These are phyloP conservation scores for Pollimyrus isidori DNA, from an alignment of 2,113 vertebrate genomes.

Conservation along the genomic window DNA sequence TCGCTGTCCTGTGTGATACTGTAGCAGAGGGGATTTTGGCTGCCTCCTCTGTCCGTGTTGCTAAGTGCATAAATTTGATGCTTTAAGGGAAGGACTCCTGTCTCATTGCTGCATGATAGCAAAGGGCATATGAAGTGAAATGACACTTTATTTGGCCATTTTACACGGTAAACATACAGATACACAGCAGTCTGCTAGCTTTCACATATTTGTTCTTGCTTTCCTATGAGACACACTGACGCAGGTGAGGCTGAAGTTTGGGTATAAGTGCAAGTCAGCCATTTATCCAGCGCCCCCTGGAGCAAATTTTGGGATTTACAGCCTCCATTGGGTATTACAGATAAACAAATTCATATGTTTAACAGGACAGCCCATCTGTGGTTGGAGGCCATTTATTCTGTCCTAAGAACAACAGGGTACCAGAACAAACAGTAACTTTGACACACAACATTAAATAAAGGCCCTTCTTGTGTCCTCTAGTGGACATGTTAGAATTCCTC, in stretches of 20 bases:
- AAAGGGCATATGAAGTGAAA: background rate
- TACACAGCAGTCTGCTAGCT: background rate
- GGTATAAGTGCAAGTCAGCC: background rate
- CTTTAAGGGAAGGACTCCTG: background rate
- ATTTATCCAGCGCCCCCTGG: background rate
- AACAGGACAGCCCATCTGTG: background rate
- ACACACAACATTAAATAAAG: background rate
- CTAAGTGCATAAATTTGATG: background rate
- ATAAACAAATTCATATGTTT: background rate
- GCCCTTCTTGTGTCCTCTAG: background rate
- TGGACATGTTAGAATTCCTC: background rate
- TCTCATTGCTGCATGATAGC: background rate
- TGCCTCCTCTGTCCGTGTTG: background rate
- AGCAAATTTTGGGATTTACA: background rate
- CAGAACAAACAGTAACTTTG: background rate
- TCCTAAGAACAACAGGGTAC: background rate
- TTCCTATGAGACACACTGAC: background rate
- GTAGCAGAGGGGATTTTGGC: background rate
- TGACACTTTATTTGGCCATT: background rate
- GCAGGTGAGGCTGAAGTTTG: background rate
- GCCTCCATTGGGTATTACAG: background rate
- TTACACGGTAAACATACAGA: background rate
- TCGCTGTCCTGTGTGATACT: background rate
- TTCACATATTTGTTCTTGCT: background rate
- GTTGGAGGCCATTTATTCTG: background rate